Base-by-base conservation (phyloP, 2,113 vertebrate genomes). In the Chaetodon trifascialis region DNA sequence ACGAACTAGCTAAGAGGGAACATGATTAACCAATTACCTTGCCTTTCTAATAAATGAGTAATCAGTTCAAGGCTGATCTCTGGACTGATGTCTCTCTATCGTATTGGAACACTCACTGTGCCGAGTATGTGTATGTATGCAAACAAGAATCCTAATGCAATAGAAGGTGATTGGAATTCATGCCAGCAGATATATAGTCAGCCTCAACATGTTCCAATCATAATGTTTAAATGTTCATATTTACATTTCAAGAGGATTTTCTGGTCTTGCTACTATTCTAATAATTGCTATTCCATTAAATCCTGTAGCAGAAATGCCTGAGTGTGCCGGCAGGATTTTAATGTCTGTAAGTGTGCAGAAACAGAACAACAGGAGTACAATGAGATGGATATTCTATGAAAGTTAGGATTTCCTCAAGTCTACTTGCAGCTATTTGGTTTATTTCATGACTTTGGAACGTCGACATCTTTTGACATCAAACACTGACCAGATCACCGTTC, bases 21-120 rank as follows among this genome's bases (percentile, higher is more conserved):
- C 73, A 82, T 86, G 90, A 93, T 94, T 91, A 93, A 87, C 91
- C 86, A 92, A 88, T 93, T 93, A 92, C 73, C 87, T 82, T 51
- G 81, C 81, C 83, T 87, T 90, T 86, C 89, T 89, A 85, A 88
- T 88, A 84, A 87, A 92, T 90, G 72, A 86, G 83, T 92, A 90
- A 92, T 91, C 84, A 90, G 89, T 84, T 87, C 60, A 36, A 78
- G 85, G 79, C 89, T 89, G 86, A 87, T 91, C 71, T 79, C 78
- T 80, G 72, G 74, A 77, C 87, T 87, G 88, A 80, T 83, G 79
- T 79, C 84, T 73, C 79, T 83, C 76, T 40, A 69, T 84, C 63
- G 21, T 79, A 88, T 82, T 73, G 34, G 62, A 88, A 86, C 82
- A 83, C 76, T 80, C 67, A 64, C 82, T 73, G 44, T 40, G 69